Base-by-base conservation (phyloP, 2,888 invertebrate genomes). In the Rhagonycha fulva region DNA sequence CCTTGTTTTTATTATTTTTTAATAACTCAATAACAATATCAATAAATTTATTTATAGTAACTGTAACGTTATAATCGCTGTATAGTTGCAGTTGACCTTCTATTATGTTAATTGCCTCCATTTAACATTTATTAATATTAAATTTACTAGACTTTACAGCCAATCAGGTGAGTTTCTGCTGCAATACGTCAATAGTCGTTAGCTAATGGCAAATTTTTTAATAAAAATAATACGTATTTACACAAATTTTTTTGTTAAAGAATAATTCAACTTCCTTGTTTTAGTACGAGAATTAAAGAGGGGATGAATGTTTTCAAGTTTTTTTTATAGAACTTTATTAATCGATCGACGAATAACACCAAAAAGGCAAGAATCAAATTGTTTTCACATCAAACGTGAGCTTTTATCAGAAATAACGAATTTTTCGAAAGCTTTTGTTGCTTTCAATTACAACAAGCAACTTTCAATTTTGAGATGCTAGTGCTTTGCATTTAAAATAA, bases 371-470 rank as follows among this genome's bases (percentile, higher is more conserved):
- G 47, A 47, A 47, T 47, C n/a, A 47, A 47, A 47, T 47, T 47
- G 47, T 47, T 47, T 47, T 47, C n/a, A 47, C 47, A 47, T 47
- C 47, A 47, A 47, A 47, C 47, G 47, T 47, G 47, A n/a, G 47
- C 47, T 47, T 47, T n/a, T 47, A 47, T 47, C 47, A 47, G 47
- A 4, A 7, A n/a, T 47, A 67, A 67, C 67, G n/a, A 67, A 67
- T 67, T 67, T 67, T 26, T 26, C 14, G 26, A 67, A 24, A 67
- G 67, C 67, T 67, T 67, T 67, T 67, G 28, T 67, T 67, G 67
- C 28, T 67, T 67, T 28, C 67, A 67, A 26, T 67, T 67, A 26
- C 67, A 10, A 67, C 24, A n/a, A 67, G 47, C 47, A 47, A 47
- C n/a, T 47, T 47, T 9, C n/a, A 47, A 47, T 47, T 47, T 47